A percentile compares a stretch with the other conserved stretches of the same genome.
These are phyloP conservation scores for Musca vetustissima DNA, from an alignment of 1,140 invertebrate genomes.

Conservation along the genomic window DNA sequence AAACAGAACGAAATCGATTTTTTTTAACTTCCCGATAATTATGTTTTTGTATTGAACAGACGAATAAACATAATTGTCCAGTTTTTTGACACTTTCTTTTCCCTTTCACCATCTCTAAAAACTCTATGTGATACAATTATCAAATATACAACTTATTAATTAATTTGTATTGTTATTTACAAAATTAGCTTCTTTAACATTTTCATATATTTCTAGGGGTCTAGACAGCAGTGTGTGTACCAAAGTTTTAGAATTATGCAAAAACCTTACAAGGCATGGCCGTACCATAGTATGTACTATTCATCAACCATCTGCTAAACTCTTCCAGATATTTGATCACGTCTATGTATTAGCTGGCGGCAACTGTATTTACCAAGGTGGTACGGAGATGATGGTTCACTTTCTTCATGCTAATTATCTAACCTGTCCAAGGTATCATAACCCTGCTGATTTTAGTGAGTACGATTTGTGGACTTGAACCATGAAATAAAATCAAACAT, in stretches of 20 bases:
- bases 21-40: too few species aligned
- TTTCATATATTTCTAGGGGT: too few species aligned
- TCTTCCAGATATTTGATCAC: conserved; percentile 90
- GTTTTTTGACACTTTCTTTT: too few species aligned
- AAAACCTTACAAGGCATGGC: conserved; percentile 73
- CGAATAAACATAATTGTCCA: too few species aligned
- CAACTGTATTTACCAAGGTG: conserved; percentile 87
- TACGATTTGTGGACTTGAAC: conserved; percentile 30
- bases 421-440: conserved; percentile 90
- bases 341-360: conserved; percentile 84
- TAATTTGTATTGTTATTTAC: conserved; percentile 46
- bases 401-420: conserved; percentile 78
- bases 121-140: too few species aligned
- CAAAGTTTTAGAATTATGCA: conserved; percentile 80
- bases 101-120: too few species aligned
- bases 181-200: too few species aligned
- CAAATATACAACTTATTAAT: too few species aligned
- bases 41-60: too few species aligned
- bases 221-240: conserved; percentile 89
- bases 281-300: conserved; percentile 93
- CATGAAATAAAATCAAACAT: neutral
- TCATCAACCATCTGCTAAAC: conserved; percentile 90
- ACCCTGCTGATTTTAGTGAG: conserved; percentile 91
- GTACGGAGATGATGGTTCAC: conserved; percentile 72
- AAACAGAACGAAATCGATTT: too few species aligned